These are phyloP conservation scores for Lycaon pictus DNA, from an alignment of 2,113 vertebrate species.

Conservation along the genomic window DNA sequence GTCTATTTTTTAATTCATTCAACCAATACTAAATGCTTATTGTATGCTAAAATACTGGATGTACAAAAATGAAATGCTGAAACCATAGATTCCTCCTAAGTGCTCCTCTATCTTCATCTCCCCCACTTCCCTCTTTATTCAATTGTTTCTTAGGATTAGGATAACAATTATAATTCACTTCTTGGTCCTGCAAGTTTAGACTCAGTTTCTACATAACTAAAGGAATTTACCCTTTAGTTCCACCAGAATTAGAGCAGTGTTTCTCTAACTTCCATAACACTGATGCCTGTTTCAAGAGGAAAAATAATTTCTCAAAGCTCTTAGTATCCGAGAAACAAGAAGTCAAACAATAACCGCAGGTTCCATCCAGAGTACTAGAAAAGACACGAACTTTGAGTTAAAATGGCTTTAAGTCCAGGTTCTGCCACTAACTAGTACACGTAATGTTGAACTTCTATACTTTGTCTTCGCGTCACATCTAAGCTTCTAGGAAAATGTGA, in stretches of 20 bases:
- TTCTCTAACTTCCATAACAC: not conserved
- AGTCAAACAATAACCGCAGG: not conserved
- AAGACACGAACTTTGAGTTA: not conserved
- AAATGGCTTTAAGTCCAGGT: not conserved
- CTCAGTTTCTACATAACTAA: not conserved
- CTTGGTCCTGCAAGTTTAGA: not conserved
- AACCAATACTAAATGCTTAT: not conserved
- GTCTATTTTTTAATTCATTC: not conserved
- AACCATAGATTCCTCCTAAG: not conserved
- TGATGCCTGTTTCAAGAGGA: not conserved
- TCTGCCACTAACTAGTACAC: not conserved
- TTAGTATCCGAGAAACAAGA: not conserved
- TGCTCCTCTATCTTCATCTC: not conserved
- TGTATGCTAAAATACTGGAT: not conserved
- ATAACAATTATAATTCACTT: conserved; percentile 3
- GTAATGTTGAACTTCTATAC: not conserved
- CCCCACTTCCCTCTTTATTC: not conserved
- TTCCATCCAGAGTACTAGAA: not conserved
- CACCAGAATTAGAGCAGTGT: not conserved
- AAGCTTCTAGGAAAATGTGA: not conserved
- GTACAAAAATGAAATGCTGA: not conserved
- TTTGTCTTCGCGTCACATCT: not conserved
- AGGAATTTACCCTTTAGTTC: not conserved
- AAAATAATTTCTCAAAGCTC: not conserved
- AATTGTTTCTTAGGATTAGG: not conserved